Evolutionary conservation across 2,888 invertebrate genomes (phyloP).

Genomic region (Eudasyphora cyanicolor): DNA sequence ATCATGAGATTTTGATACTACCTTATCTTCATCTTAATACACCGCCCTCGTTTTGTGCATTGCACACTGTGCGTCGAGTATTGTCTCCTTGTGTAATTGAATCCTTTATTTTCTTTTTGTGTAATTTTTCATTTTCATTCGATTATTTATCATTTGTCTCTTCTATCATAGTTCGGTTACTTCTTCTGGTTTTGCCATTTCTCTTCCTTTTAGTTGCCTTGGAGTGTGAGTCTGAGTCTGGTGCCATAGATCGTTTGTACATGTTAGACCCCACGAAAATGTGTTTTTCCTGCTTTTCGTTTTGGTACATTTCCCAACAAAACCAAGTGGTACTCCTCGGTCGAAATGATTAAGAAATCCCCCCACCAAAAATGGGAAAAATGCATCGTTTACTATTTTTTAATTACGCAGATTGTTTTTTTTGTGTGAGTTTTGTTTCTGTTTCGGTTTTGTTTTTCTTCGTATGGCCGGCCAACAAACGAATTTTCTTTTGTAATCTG

Average conservation of each 20-base stretch:
- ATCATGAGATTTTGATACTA: too few species aligned
- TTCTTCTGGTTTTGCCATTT: slow-evolving; percentile 58
- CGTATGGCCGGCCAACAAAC: too few species aligned
- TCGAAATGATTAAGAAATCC: slow-evolving; percentile 50
- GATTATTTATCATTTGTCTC: slow-evolving; percentile 64
- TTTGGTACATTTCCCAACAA: neutral
- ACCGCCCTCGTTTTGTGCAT: neutral
- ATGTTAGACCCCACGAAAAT: too few species aligned
- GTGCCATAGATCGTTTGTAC: too few species aligned
- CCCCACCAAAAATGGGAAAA: slow-evolving; percentile 34
- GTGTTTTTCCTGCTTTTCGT: slow-evolving; percentile 19
- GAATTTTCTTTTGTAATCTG: slow-evolving; percentile 6
- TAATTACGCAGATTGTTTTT: slow-evolving; percentile 58
- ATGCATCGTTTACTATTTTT: slow-evolving; percentile 37
- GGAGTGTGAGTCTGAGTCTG: too few species aligned
- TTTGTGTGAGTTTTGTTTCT: slow-evolving; percentile 43
- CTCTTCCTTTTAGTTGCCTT: slow-evolving; percentile 4
- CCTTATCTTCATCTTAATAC: neutral
- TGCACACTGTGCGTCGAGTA: neutral
- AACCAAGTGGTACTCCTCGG: neutral
- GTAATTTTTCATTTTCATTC: slow-evolving; percentile 69
- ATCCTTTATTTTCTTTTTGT: slow-evolving; percentile 25
- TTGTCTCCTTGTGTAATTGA: slow-evolving; percentile 2
- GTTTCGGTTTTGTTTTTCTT: slow-evolving; percentile 39
- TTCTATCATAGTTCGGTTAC: slow-evolving; percentile 65